Base-by-base conservation (phyloP, 2,113 vertebrate species). In the Gobiocypris rarus region DNA sequence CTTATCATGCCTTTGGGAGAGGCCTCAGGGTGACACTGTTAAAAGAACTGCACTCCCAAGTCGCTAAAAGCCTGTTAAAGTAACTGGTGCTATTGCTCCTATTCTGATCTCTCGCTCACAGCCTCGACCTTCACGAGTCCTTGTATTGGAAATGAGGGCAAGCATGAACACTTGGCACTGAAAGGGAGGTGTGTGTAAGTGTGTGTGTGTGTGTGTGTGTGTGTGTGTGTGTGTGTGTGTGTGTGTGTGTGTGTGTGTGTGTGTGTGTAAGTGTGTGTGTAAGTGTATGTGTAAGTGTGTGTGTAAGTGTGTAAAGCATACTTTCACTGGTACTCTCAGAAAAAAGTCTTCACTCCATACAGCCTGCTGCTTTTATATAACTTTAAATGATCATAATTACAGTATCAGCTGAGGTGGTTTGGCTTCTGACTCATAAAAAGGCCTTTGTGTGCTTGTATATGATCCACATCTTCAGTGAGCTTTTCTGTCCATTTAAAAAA, bases 41-140 rank as follows among this genome's bases (percentile, higher is more conserved):
- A 86, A 83, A 76, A 86, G 74, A 65, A 61, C 59, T 54, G n/a
- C 28, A 54, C 48, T 73, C 74, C 52, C 80, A 74, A 50, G 85
- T 58, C 50, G 82, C 85, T 86, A 86, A 86, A 86, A 86, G 85
- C 85, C 85, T 86, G 81, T 80, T 80, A 80, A 58, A 61, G 84
- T 31, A 83, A 58, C 86, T 78, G 73, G 73, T 78, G 82, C 78
- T 84, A 83, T 67, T 81, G 45, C 34, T 48, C 43, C 56, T 74
- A 45, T 79, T 82, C 59, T 75, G 69, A 82, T 75, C 71, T 17
- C 61, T 22, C 24, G 10, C 43, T 67, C 50, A 34, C 63, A 59
- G 59, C 22, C 83, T 26, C n/a, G 83, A 82, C 79, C 86, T 85
- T 87, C 79, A 75, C 10, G 7, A 71, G 74, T 70, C 80, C 85